Evolutionary conservation across 1,140 invertebrate genomes (phyloP), one percentile per base, ranked within the genome.

Genomic region (Hyles euphorbiae): DNA sequence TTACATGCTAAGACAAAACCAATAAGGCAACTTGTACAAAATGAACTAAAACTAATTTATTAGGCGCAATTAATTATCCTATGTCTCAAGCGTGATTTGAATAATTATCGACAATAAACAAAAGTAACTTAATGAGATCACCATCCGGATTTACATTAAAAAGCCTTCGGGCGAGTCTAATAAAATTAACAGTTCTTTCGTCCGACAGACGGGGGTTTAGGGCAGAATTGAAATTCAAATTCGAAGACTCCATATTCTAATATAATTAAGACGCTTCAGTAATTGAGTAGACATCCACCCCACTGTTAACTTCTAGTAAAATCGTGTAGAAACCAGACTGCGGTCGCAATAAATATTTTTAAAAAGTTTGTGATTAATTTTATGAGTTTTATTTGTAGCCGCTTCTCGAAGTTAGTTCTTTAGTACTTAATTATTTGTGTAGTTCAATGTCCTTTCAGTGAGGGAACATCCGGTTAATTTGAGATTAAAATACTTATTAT

Each of bases 221-320:
- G 68, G 68, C 65, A 54, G 74, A 74, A 87, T 87, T 87, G 83
- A 86, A 87, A 86, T 87, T 86, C 81, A 86, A 86, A 86, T 86
- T 68, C 76, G 64, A 74, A 69, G 76, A 76, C 74, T 81, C 70
- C 78, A 80, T 80, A 80, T 80, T 53, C 77, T 85, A 84, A 87
- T 86, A 82, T 78, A 87, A 87, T 87, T 87, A 87, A 83, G 75
- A 73, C 71, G 74, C 69, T 72, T 55, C 68, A 63, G 81, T 87
- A 87, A 87, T 84, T 80, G 81, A 87, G 84, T 81, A 83, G 82
- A 80, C 76, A 81, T 83, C 68, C 75, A 80, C 74, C 78, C 74
- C 58, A 58, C 66, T 56, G 34, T 52, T 34, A 34, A 52, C 50
- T 52, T 52, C 34, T 48, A 48, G 5, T 11, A 22, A 48, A 22